Conservation (phyloP, 1,140 invertebrate genomes). For the Nomia melanderi region DNA sequence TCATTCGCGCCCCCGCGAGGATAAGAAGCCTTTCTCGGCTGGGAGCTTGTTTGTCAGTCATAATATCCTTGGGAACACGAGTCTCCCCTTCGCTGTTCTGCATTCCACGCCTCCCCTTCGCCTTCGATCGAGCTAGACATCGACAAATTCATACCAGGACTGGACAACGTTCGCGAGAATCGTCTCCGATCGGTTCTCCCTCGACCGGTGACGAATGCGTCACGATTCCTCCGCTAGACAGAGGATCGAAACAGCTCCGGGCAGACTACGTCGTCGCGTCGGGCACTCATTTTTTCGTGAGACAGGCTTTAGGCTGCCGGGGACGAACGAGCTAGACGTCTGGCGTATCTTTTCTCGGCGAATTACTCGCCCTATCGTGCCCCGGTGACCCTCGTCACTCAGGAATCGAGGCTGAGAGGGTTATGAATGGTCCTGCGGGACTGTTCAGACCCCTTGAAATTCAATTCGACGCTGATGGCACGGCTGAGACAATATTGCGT, state of each 20-base stretch:
- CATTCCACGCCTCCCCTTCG: not conserved
- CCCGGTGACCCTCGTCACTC: not conserved
- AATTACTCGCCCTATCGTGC: not conserved
- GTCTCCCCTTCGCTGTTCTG: not conserved
- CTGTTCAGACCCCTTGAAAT: not conserved
- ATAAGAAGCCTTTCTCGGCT: slow-evolving; percentile 20
- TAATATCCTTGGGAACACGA: slow-evolving; percentile 46
- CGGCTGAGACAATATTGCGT: not conserved
- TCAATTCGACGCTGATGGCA: not conserved
- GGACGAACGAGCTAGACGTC: fast-evolving
- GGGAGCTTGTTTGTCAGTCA: slow-evolving; percentile 46
- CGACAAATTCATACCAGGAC: slow-evolving; percentile 31
- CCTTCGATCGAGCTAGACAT: not conserved
- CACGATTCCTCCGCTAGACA: not conserved
- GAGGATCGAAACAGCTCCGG: too few species aligned
- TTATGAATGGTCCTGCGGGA: not conserved
- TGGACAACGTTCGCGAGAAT: not conserved
- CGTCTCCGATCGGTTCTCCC: not conserved
- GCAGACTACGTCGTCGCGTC: not conserved
- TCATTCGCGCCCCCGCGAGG: slow-evolving; percentile 16
- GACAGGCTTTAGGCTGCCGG: too few species aligned
- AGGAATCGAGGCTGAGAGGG: not conserved
- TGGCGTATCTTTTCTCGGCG: not conserved
- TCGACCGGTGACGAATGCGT: slow-evolving; percentile 35
- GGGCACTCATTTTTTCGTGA: not conserved